Base-by-base conservation (phyloP, 2,797 vertebrate species). In the Hephaestus fuliginosus region DNA sequence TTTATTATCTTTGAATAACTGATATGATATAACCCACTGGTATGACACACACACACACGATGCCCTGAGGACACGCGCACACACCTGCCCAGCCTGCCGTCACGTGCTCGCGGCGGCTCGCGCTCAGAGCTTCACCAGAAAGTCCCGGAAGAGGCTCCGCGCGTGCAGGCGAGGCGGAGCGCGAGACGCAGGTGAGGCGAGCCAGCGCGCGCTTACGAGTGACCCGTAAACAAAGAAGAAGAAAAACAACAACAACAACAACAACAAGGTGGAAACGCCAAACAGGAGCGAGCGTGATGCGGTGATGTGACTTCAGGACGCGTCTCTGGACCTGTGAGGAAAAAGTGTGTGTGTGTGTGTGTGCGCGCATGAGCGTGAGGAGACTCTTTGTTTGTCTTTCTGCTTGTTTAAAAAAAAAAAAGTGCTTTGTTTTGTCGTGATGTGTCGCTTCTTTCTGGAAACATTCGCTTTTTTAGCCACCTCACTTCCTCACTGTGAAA, bases 61-160 rank as follows among this genome's bases (percentile, higher is more conserved):
- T 48, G 22, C 48, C 60, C 33, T 28, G 20, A 4, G 46, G 28
- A 1, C 3, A 28, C 0, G 18, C 22, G 9, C 6, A 39, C 51
- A 55, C 57, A 58, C 57, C n/a, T 18, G 14, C 74, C 49, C 70
- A 7, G 20, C 22, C 22, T 2, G 9, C 8, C 17, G 72, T 89
- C 74, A 90, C 88, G 84, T 90, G 86, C n/a, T 25, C 25, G 51
- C 53, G 1, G 18, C 2, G 4, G 69, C 84, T 65, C 71, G 70
- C 62, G 20, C 65, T 18, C 33, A 36, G n/a, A 5, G 20, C 25
- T 63, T 13, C 2, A 15, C 7, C 74, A 85, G 88, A 91, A 94
- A 30, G 46, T 86, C 82, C 91, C 89, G 92, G 93, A 93, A 92
- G 88, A 75, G 74, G 41, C 76, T 76, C 15, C 28, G 22, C 36